phyloP scores from a whole-genome alignment of 2,888 invertebrate species.

The Lasioglossum zephyrum region DNA sequence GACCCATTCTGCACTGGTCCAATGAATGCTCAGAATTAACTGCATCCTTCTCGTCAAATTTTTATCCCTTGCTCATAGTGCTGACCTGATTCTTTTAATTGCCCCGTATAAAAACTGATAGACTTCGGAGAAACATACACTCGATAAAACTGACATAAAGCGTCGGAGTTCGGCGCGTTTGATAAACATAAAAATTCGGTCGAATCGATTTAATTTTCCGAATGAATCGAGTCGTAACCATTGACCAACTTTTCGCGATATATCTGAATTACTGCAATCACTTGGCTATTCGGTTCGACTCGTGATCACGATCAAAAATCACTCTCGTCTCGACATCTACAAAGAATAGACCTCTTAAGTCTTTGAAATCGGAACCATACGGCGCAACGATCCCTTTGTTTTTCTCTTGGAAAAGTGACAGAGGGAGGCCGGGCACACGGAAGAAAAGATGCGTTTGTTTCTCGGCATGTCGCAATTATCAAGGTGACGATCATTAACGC shows the following conservation, averaged over 20 bases:
- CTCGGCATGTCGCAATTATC: conserved; percentile 63
- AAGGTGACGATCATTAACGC: conserved; percentile 57
- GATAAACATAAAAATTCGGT: background rate
- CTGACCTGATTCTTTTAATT: background rate
- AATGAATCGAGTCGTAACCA: background rate
- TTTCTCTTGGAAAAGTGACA: background rate
- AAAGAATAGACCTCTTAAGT: background rate
- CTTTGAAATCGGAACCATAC: background rate
- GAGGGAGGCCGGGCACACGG: background rate
- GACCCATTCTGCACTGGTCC: background rate
- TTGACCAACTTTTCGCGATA: background rate
- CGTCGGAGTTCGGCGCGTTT: background rate
- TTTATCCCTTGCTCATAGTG: background rate
- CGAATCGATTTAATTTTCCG: background rate
- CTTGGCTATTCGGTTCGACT: background rate
- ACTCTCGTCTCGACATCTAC: background rate
- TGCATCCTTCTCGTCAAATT: background rate
- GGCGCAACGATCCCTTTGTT: background rate
- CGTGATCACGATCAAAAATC: background rate
- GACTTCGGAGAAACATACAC: background rate
- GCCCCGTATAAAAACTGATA: background rate
- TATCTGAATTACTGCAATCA: background rate
- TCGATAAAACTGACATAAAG: background rate
- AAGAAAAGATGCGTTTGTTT: conserved; percentile 7
- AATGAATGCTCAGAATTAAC: background rate